Conservation (phyloP, 2,888 invertebrate species). For the Leucoma salicis region DNA sequence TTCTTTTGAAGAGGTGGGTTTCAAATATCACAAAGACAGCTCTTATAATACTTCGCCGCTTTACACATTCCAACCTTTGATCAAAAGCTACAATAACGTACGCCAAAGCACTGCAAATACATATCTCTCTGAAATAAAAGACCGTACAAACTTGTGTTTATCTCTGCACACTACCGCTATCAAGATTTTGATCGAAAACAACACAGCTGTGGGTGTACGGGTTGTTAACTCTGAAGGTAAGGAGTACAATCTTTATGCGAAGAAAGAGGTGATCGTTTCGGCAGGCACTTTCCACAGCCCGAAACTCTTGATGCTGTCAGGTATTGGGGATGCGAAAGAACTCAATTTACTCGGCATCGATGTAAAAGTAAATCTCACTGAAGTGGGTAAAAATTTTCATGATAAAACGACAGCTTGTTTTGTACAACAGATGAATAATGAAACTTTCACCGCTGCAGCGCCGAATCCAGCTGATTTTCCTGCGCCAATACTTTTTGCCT, state of each 20-base stretch:
- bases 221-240: constrained; percentile 5
- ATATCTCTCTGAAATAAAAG: constrained; percentile 2
- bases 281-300: constrained; percentile 13
- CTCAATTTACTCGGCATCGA: constrained; percentile 12
- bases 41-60: constrained; percentile 12
- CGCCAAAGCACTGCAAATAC: neutral
- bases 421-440: constrained; percentile 6
- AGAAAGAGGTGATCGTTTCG: constrained; percentile 15
- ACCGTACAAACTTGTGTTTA: neutral
- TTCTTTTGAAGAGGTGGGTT: constrained; percentile 10
- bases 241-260: constrained; percentile 8
- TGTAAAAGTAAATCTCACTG: constrained; percentile 16
- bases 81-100: neutral
- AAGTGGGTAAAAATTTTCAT: constrained; percentile 18
- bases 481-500: constrained; percentile 21
- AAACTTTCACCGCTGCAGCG: neutral
- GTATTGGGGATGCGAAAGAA: constrained; percentile 13
- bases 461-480: constrained; percentile 29
- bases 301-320: constrained; percentile 17
- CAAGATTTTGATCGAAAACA: constrained; percentile 19
- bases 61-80: neutral
- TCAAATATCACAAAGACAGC: constrained; percentile 10
- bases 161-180: constrained; percentile 2
- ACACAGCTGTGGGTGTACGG: constrained; percentile 12
- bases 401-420: constrained; percentile 9